Base-by-base conservation (phyloP, 2,113 vertebrate species). In the Pitta sordida region DNA sequence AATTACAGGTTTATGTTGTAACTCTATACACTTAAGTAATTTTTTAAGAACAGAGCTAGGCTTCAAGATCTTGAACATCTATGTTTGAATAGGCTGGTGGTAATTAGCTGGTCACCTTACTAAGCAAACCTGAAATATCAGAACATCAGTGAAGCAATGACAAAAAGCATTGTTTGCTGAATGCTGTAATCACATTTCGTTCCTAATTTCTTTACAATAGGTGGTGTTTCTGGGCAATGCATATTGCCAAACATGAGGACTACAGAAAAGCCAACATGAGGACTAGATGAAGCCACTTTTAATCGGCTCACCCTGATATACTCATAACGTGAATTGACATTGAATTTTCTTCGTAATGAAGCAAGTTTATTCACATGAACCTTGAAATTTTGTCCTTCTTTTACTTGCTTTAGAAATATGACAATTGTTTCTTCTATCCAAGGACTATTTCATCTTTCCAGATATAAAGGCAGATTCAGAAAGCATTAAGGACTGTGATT, bases 301-400 rank as follows among this genome's bases (percentile, higher is more conserved):
- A 18, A 46, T 78, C 85, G 71, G 52, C 53, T 81, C 39, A 21
- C 24, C 86, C 75, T 48, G 43, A 87, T 69, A n/a, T 14, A 73
- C 23, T 62, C 4, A 0, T 76, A 91, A 69, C 27, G 32, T 48
- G 63, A 95, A 67, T 26, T 77, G 89, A 77, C 55, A 74, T 1
- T 55, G 79, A 77, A 86, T 93, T 94, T 92, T 69, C 71, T 90
- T 52, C 36, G 27, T 77, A 87, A 91, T 36, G 51, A 90, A 91
- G 51, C 20, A 83, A 69, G 52, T 83, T 91, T 77, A 81, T 67
- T 56, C 64, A 77, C n/a, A 24, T 20, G 16, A 91, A 39, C 13
- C n/a, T 81, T 91, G 63, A 83, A 80, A 85, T 91, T 90, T 91
- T 78, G n/a, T 78, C n/a, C 30, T 48, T 75, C 81, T 78, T 94